Conservation (phyloP, 2,888 invertebrate species). For the Drosophila quinaria region DNA sequence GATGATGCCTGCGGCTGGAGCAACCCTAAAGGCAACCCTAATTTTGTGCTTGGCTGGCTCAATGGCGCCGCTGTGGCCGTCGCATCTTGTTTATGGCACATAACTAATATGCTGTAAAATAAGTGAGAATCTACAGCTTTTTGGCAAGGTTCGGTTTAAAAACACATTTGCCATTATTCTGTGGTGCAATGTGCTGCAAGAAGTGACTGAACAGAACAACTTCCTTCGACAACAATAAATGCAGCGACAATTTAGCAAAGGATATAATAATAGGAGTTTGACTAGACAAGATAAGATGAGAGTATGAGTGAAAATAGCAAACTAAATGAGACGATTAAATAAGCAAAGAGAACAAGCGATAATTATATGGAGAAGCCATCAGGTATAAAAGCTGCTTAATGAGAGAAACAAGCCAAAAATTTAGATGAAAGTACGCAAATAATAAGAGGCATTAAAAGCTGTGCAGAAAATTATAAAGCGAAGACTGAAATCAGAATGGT, state of each 20-base stretch:
- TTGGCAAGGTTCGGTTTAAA: conserved; percentile 67
- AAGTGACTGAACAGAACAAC: neutral
- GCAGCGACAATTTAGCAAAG: conserved; percentile 49
- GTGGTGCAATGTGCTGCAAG: conserved; percentile 26
- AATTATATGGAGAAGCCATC: conserved; percentile 17
- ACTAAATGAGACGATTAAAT: neutral
- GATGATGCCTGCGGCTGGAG: conserved; percentile 23
- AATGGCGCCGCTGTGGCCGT: conserved; percentile 66
- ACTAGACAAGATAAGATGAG: conserved; percentile 1
- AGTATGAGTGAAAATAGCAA: neutral
- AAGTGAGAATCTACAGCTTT: conserved; percentile 64
- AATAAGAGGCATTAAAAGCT: conserved; percentile 7
- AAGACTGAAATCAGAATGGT: neutral
- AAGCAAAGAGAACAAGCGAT: conserved; percentile 6
- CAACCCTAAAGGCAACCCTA: conserved; percentile 60
- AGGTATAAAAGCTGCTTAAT: conserved; percentile 28
- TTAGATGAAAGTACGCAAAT: conserved; percentile 1
- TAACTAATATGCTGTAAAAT: conserved; percentile 79
- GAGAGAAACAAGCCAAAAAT: conserved; percentile 6
- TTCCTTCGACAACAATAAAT: conserved; percentile 32
- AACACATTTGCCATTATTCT: conserved; percentile 71
- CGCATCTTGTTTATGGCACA: conserved; percentile 80
- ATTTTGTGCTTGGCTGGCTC: conserved; percentile 74
- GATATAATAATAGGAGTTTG: conserved; percentile 8
- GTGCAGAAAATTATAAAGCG: neutral